phyloP scores from a whole-genome alignment of 2,113 vertebrate genomes.

The Antechinus flavipes region DNA sequence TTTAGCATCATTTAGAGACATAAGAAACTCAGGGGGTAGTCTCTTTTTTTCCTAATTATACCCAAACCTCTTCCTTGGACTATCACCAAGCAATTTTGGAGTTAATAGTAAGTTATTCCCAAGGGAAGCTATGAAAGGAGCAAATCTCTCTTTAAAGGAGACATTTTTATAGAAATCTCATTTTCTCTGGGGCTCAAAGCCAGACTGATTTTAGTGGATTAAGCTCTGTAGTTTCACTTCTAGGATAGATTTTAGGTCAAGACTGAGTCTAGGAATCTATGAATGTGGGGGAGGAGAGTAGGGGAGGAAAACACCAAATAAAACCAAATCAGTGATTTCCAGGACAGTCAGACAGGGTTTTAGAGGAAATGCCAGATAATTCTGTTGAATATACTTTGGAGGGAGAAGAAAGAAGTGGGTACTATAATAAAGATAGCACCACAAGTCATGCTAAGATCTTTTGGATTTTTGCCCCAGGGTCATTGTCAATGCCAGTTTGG shows the following conservation, averaged over 20 bases:
- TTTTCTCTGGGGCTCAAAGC: slow-evolving; percentile 72
- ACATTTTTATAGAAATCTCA: slow-evolving; percentile 80
- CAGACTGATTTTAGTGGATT: slow-evolving; percentile 74
- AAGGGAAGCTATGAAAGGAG: slow-evolving; percentile 72
- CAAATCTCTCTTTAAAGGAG: slow-evolving; percentile 80
- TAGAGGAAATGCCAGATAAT: not conserved
- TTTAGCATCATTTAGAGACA: slow-evolving; percentile 32
- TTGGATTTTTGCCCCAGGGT: slow-evolving; percentile 41
- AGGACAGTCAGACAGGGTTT: not conserved
- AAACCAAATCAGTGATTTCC: slow-evolving; percentile 10
- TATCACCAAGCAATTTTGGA: slow-evolving; percentile 70
- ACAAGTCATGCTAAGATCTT: not conserved
- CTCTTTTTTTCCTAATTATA: slow-evolving; percentile 49
- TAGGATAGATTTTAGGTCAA: slow-evolving; percentile 72
- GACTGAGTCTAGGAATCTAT: slow-evolving; percentile 55
- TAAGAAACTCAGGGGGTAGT: not conserved
- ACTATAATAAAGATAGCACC: not conserved
- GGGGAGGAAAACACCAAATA: not conserved
- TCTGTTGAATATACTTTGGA: not conserved
- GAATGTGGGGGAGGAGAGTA: slow-evolving; percentile 9
- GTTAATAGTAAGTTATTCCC: slow-evolving; percentile 74
- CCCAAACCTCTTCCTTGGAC: slow-evolving; percentile 34
- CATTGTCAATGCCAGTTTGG: not conserved
- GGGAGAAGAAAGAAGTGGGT: not conserved
- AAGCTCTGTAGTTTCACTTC: slow-evolving; percentile 69